phyloP scores from a whole-genome alignment of 2,797 vertebrate species.

The Esox lucius region DNA sequence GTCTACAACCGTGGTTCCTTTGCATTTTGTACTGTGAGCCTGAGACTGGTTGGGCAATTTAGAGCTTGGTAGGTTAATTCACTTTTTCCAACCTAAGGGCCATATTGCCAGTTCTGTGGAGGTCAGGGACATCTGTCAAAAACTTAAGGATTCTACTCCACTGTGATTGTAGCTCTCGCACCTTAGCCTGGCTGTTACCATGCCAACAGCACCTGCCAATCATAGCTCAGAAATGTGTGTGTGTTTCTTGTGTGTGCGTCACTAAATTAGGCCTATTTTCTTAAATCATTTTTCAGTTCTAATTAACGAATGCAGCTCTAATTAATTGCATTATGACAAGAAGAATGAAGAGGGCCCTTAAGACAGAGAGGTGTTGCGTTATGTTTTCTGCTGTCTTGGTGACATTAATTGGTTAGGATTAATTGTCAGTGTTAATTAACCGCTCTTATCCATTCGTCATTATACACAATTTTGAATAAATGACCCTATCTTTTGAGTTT shows the following conservation, averaged over 20 bases:
- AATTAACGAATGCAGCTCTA: constrained; percentile 56
- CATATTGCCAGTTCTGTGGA: constrained; percentile 56
- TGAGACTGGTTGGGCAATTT: constrained; percentile 20
- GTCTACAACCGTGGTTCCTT: background rate
- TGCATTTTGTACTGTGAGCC: background rate
- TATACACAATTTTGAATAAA: background rate
- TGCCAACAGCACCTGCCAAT: constrained; percentile 63
- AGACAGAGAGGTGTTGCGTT: constrained; percentile 49
- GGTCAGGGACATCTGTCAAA: constrained; percentile 63
- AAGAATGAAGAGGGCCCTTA: constrained; percentile 46
- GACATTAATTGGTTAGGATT: constrained; percentile 62
- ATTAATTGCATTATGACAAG: constrained; percentile 61
- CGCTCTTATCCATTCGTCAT: constrained; percentile 43
- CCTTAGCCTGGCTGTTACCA: constrained; percentile 51
- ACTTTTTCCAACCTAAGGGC: constrained; percentile 63
- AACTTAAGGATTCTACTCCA: constrained; percentile 44
- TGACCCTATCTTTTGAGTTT: background rate
- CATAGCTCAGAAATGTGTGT: constrained; percentile 44
- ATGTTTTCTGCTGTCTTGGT: constrained; percentile 42
- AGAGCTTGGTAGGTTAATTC: constrained; percentile 49
- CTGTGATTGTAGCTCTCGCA: constrained; percentile 50
- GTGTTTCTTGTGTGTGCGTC: constrained; percentile 16
- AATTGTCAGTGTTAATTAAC: constrained; percentile 54
- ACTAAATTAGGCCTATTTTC: constrained; percentile 46
- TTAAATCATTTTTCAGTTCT: constrained; percentile 31